Percentiles rank a stretch among this genome's conserved stretches.
These are phyloP conservation scores for Pandion haliaetus DNA, from an alignment of 2,113 vertebrate species.

Conservation along the genomic window DNA sequence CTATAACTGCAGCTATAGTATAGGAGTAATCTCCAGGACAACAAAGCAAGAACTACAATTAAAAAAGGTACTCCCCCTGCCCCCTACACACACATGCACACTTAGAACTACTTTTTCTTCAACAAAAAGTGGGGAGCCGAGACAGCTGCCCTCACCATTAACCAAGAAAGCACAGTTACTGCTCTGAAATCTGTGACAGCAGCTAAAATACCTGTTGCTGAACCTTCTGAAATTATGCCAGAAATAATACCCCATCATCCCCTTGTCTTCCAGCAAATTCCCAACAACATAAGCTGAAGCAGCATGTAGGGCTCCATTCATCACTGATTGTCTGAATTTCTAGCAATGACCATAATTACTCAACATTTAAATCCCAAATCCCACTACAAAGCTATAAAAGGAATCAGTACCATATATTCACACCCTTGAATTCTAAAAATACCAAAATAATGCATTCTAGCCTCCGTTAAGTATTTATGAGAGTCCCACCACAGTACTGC, in stretches of 20 bases:
- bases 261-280: not conserved
- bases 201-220: not conserved
- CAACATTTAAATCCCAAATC: not conserved
- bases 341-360: not conserved
- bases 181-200: not conserved
- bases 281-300: not conserved
- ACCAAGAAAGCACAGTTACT: not conserved
- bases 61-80: not conserved
- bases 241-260: not conserved
- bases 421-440: not conserved
- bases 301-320: not conserved
- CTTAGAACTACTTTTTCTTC: not conserved
- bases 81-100: fast-evolving
- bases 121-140: not conserved
- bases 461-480: not conserved
- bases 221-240: not conserved
- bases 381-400: not conserved
- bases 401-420: not conserved
- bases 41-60: not conserved
- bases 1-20: not conserved
- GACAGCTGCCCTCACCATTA: not conserved
- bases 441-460: not conserved
- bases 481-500: not conserved
- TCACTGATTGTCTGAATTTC: not conserved
- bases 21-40: not conserved